Evolutionary conservation across 1,140 invertebrate species (phyloP).

Genomic region (Drosophila ananassae): DNA sequence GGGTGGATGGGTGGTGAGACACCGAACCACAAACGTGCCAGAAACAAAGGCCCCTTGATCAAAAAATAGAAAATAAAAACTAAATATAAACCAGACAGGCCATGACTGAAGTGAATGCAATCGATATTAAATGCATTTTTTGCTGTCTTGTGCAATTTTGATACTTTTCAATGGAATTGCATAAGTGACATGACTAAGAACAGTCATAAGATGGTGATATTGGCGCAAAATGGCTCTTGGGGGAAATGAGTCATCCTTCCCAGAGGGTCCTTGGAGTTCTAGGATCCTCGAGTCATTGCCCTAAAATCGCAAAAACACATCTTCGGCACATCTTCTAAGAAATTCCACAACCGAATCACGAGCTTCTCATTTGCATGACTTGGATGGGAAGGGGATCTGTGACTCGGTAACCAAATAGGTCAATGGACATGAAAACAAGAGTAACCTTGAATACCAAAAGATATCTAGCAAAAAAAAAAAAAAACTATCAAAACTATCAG

Average conservation of each 20-base stretch:
- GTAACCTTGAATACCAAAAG: slow-evolving; percentile 73
- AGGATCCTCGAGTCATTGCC: neutral
- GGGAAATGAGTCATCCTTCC: too few relatives aligned
- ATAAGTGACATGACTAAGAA: slow-evolving; percentile 18
- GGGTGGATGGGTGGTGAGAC: neutral
- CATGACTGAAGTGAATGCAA: slow-evolving; percentile 27
- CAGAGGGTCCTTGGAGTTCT: neutral
- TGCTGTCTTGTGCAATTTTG: neutral
- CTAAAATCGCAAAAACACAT: neutral
- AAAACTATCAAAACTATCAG: slow-evolving; percentile 22
- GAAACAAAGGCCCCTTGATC: slow-evolving; percentile 6
- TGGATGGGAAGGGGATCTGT: neutral
- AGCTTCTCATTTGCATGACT: slow-evolving; percentile 51
- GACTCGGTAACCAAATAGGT: slow-evolving; percentile 66
- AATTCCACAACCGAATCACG: slow-evolving; percentile 3
- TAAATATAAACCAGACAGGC: slow-evolving; percentile 1
- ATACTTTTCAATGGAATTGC: slow-evolving; percentile 2
- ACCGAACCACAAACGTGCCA: neutral
- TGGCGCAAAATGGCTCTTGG: too few relatives aligned
- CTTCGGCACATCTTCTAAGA: neutral
- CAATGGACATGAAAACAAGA: slow-evolving; percentile 82
- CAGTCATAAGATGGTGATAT: neutral
- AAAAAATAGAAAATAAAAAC: slow-evolving; percentile 4
- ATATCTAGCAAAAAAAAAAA: neutral
- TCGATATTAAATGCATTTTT: neutral